These are phyloP conservation scores for Artemia franciscana DNA, from an alignment of 1,140 invertebrate species.

Conservation along the genomic window DNA sequence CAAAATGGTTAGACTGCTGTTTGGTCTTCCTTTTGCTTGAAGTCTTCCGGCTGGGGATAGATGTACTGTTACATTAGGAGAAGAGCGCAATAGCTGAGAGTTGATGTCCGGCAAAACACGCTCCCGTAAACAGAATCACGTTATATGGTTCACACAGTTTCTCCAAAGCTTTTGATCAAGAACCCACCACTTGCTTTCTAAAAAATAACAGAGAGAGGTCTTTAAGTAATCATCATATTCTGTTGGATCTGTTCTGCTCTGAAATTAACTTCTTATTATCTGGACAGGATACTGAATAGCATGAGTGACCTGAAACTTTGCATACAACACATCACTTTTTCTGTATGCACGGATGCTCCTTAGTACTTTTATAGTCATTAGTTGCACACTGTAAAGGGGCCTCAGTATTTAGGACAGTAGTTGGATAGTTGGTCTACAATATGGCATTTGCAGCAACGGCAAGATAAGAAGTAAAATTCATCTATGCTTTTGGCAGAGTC, in stretches of 20 bases:
- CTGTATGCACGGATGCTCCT: neutral
- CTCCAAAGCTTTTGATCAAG: neutral
- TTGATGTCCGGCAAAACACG: neutral
- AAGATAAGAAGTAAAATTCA: neutral
- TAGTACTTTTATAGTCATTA: neutral
- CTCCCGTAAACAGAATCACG: neutral
- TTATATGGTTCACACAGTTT: neutral
- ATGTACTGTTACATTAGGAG: neutral
- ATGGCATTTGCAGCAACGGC: neutral
- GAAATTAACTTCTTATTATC: neutral
- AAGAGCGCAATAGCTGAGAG: neutral
- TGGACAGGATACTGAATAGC: neutral
- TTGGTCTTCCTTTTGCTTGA: neutral
- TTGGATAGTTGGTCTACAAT: neutral
- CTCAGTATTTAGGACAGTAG: neutral
- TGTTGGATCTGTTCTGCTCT: neutral
- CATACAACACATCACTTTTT: neutral
- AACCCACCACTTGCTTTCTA: neutral
- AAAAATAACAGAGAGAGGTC: neutral
- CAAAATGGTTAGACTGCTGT: neutral
- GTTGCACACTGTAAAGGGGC: neutral
- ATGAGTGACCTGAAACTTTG: neutral
- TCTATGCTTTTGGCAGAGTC: constrained; percentile 2
- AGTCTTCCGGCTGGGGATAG: neutral
- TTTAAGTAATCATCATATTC: too few relatives aligned